Conservation (phyloP, 53 echinoderm and acorn worm species). For the Pentamera pediparva region DNA sequence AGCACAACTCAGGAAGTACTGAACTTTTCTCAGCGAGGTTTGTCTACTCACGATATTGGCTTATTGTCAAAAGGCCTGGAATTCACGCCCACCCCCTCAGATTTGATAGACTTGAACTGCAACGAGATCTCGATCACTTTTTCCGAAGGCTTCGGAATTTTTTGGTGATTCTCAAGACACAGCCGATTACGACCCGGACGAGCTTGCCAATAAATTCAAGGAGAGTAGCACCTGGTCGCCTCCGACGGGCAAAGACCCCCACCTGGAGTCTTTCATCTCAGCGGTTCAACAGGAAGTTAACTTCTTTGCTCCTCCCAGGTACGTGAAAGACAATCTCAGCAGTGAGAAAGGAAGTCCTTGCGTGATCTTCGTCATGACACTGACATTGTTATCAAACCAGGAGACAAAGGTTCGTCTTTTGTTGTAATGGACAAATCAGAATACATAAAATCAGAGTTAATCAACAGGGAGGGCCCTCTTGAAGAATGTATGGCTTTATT, state of each 20-base stretch:
- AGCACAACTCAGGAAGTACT: background rate
- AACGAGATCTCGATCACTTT: too few species aligned
- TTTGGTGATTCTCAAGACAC: background rate
- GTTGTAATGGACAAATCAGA: too few species aligned
- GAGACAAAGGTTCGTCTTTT: background rate
- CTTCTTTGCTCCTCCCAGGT: background rate
- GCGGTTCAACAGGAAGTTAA: too few species aligned
- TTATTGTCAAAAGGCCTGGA: background rate
- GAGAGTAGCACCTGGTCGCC: too few species aligned
- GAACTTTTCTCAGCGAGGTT: background rate
- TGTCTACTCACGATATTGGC: background rate
- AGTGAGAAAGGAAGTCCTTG: background rate
- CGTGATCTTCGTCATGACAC: too few species aligned
- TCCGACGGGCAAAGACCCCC: background rate
- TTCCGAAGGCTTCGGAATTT: background rate
- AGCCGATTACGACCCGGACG: background rate
- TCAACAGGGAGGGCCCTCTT: too few species aligned
- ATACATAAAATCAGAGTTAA: background rate
- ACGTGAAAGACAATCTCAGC: background rate
- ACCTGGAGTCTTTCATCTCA: too few species aligned
- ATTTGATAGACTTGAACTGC: constrained; percentile 1
- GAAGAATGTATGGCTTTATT: too few species aligned
- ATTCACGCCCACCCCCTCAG: background rate
- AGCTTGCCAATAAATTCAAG: too few species aligned
- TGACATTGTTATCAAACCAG: too few species aligned